phyloP scores from a whole-genome alignment of 2,113 vertebrate genomes.

The Entelurus aequoreus region DNA sequence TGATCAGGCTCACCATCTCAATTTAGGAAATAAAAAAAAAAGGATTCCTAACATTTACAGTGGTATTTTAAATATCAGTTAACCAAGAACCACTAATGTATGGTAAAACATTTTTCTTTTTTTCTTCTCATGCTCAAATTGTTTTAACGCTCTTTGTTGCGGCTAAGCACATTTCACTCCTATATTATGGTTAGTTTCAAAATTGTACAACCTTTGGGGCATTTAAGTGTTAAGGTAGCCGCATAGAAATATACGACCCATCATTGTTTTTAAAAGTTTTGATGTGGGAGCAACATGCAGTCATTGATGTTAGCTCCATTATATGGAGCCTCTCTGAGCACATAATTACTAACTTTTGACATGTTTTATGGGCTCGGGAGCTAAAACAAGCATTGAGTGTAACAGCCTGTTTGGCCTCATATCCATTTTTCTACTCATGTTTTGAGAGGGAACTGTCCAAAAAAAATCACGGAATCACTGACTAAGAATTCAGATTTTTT shows the following conservation, averaged over 20 bases:
- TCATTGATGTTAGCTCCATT: slow-evolving; percentile 47
- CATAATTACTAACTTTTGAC: slow-evolving; percentile 63
- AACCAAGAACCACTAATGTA: too few species aligned
- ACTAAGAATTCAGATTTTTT: slow-evolving; percentile 59
- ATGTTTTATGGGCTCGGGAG: slow-evolving; percentile 63
- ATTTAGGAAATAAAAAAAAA: too few species aligned
- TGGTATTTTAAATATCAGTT: too few species aligned
- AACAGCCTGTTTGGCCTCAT: slow-evolving; percentile 61
- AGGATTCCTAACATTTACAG: too few species aligned
- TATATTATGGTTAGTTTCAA: too few species aligned
- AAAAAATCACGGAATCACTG: slow-evolving; percentile 67
- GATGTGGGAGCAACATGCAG: slow-evolving; percentile 38
- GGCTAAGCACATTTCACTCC: too few species aligned
- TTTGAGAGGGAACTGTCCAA: slow-evolving; percentile 62
- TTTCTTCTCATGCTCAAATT: too few species aligned
- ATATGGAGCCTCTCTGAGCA: slow-evolving; percentile 47
- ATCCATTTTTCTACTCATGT: slow-evolving; percentile 57
- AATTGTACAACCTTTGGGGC: too few species aligned
- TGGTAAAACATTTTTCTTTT: too few species aligned
- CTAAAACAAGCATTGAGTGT: slow-evolving; percentile 70
- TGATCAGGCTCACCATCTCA: too few species aligned
- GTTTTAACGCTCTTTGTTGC: too few species aligned
- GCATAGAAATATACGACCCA: not conserved
- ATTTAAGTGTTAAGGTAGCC: too few species aligned
- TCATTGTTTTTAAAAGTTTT: slow-evolving; percentile 27